Conservation (phyloP, 1,140 invertebrate species). For the Diachasmimorpha longicaudata region DNA sequence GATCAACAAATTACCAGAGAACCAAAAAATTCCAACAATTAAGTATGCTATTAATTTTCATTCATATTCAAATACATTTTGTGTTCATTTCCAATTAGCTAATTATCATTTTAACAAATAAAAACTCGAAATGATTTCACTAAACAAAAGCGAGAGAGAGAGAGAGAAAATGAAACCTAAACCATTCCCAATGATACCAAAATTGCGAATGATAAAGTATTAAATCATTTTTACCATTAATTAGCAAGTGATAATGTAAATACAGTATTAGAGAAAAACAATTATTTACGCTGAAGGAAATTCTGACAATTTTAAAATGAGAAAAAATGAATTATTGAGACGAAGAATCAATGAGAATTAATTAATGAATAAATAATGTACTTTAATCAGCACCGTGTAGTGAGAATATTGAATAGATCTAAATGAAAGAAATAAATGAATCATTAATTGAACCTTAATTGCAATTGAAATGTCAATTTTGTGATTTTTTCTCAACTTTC, state of each 20-base stretch:
- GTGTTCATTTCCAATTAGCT: background rate
- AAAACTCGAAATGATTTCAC: background rate
- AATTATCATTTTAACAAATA: background rate
- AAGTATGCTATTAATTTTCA: too few relatives aligned
- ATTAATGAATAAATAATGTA: constrained; percentile 20
- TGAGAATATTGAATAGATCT: constrained; percentile 58
- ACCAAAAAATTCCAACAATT: too few relatives aligned
- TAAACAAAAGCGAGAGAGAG: too few relatives aligned
- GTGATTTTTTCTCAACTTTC: constrained; percentile 17
- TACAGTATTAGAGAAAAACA: constrained; percentile 47
- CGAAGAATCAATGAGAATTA: constrained; percentile 16
- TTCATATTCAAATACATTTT: background rate
- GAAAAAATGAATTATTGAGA: constrained; percentile 10
- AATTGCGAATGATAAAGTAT: background rate
- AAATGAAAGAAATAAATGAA: constrained; percentile 48
- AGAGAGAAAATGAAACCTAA: too few relatives aligned
- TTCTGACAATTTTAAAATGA: constrained; percentile 4
- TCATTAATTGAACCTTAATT: constrained; percentile 41
- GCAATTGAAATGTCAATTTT: constrained; percentile 19
- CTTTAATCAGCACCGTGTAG: constrained; percentile 60
- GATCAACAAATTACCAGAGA: background rate
- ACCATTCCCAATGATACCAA: too few relatives aligned
- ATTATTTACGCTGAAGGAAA: constrained; percentile 1
- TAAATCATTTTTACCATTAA: background rate
- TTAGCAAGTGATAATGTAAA: constrained; percentile 51